Conservation (phyloP, 2,888 invertebrate species). For the Caenorhabditis macrosperma region DNA sequence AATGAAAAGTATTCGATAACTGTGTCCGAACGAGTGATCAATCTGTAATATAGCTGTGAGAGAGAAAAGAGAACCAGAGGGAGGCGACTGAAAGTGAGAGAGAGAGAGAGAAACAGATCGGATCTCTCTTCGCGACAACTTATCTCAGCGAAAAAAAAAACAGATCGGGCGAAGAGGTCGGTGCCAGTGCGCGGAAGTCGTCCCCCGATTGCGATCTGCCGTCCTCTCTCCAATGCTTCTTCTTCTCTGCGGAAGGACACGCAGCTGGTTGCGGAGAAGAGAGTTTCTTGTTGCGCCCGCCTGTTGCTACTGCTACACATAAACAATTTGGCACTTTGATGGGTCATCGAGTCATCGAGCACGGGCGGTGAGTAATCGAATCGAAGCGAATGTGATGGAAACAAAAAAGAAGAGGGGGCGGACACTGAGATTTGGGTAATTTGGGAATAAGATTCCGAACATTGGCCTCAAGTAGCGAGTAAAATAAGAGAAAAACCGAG, state of each 20-base stretch:
- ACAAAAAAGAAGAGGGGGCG: neutral
- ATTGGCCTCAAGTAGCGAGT: neutral
- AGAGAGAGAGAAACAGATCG: slow-evolving; percentile 25
- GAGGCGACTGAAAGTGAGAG: too few species aligned
- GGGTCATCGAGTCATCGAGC: neutral
- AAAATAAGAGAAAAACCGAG: neutral
- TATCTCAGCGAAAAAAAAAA: slow-evolving; percentile 31
- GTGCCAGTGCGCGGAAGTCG: slow-evolving; percentile 30
- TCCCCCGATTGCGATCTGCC: slow-evolving; percentile 46
- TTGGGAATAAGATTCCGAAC: neutral
- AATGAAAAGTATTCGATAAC: too few species aligned
- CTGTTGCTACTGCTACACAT: slow-evolving; percentile 34
- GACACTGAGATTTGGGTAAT: slow-evolving; percentile 18
- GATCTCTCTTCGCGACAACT: slow-evolving; percentile 8
- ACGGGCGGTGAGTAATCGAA: slow-evolving; percentile 32
- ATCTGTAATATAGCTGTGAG: too few species aligned
- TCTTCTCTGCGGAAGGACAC: slow-evolving; percentile 13
- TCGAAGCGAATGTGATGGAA: slow-evolving; percentile 2
- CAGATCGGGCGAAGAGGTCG: slow-evolving; percentile 30
- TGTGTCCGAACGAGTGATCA: too few species aligned
- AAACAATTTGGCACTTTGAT: slow-evolving; percentile 27
- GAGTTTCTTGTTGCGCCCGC: neutral
- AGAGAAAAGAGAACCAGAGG: neutral
- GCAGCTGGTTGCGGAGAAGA: slow-evolving; percentile 15
- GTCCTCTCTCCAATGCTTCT: slow-evolving; percentile 6